Evolutionary conservation across 1,140 invertebrate genomes (phyloP).

Genomic region (Proales similis): DNA sequence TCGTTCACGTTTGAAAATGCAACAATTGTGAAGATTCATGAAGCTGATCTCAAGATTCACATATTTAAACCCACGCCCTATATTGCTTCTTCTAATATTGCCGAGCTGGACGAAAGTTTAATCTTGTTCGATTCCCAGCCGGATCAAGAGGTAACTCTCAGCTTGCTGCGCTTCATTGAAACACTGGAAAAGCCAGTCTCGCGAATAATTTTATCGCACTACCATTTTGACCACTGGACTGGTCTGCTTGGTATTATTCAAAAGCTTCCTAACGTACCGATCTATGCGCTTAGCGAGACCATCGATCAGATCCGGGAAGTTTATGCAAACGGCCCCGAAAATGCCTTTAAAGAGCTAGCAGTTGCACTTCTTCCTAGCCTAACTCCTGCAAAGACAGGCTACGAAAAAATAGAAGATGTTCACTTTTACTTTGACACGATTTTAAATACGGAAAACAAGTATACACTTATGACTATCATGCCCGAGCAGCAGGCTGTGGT

Average conservation of each 20-base stretch:
- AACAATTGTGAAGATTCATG: background rate
- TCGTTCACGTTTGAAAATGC: background rate
- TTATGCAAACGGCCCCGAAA: background rate
- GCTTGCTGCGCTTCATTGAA: background rate
- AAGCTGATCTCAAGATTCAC: background rate
- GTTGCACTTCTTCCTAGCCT: background rate
- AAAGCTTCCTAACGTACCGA: background rate
- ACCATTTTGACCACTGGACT: background rate
- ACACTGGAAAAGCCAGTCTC: background rate
- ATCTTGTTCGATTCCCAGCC: background rate
- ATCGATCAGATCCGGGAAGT: background rate
- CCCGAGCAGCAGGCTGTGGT: background rate
- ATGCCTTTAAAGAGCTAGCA: background rate
- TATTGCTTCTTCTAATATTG: background rate
- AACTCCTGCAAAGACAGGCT: background rate
- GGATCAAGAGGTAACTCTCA: background rate
- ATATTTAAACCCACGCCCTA: background rate
- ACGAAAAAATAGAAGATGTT: background rate
- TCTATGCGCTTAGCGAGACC: background rate
- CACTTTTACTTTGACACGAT: background rate
- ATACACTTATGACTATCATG: background rate
- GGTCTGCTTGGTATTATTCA: background rate
- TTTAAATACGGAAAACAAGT: background rate
- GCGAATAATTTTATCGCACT: background rate
- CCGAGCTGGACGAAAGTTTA: background rate